Evolutionary conservation across 1,140 invertebrate species (phyloP).

Genomic region (Triops longicaudatus): DNA sequence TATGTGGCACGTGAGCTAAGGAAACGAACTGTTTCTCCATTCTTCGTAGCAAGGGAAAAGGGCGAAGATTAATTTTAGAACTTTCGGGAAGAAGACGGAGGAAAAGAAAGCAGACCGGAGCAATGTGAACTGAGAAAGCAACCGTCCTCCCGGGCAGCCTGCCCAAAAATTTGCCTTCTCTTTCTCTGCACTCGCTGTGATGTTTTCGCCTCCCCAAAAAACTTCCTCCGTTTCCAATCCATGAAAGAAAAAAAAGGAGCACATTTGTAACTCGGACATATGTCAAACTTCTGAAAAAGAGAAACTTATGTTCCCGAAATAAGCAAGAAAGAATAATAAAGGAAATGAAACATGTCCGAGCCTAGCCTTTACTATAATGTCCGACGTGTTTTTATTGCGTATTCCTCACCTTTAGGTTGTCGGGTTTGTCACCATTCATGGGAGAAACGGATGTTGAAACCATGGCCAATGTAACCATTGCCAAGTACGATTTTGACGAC

Average conservation of each 20-base stretch:
- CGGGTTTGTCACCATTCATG: conserved; percentile 96
- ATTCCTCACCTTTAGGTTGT: conserved; percentile 57
- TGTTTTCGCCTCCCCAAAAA: not conserved
- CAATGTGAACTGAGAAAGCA: conserved; percentile 10
- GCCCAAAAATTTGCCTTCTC: conserved; percentile 11
- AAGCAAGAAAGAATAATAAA: not conserved
- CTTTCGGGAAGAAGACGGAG: conserved; percentile 3
- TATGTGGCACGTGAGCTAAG: conserved; percentile 11
- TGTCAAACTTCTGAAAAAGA: not conserved
- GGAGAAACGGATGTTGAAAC: conserved; percentile 94
- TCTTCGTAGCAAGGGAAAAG: not conserved
- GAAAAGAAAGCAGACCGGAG: conserved; percentile 6
- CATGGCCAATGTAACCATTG: conserved; percentile 91
- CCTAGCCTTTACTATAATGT: not conserved
- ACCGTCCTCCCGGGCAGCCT: not conserved
- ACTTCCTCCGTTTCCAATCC: not conserved
- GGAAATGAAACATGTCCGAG: not conserved
- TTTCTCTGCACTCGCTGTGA: not conserved
- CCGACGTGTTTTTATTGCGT: not conserved
- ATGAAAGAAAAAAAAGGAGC: not conserved
- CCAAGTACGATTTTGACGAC: conserved; percentile 91
- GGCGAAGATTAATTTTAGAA: conserved; percentile 2
- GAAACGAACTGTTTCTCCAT: conserved; percentile 1
- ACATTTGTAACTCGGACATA: not conserved
- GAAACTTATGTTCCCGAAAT: not conserved